Conservation (phyloP, 2,113 vertebrate species). For the Falcunculus frontatus region DNA sequence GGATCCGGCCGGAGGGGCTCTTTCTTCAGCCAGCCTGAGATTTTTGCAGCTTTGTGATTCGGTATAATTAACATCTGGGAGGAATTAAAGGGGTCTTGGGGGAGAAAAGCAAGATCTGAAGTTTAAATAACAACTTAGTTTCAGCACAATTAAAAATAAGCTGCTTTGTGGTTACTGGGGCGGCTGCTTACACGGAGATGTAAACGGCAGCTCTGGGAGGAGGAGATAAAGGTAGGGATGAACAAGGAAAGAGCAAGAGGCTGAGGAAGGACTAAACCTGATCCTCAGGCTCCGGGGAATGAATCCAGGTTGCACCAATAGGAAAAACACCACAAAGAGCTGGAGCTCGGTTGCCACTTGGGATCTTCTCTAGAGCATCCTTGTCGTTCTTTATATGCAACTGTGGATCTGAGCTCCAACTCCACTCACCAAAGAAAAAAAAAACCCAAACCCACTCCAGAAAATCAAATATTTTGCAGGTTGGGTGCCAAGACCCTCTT, state of each 20-base stretch:
- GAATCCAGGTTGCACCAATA: background rate
- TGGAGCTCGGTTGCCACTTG: background rate
- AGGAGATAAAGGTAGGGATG: background rate
- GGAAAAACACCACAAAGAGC: background rate
- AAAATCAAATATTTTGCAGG: background rate
- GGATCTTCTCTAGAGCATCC: background rate
- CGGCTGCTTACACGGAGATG: background rate
- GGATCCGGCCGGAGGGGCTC: background rate
- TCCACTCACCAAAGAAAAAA: background rate
- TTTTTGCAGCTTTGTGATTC: background rate
- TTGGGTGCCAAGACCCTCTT: constrained; percentile 33
- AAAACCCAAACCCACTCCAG: background rate
- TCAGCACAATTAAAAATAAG: constrained; percentile 40
- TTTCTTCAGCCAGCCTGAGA: background rate
- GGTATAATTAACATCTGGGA: constrained; percentile 34
- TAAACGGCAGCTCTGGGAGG: background rate
- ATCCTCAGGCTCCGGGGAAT: background rate
- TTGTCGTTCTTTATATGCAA: background rate
- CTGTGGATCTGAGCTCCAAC: background rate
- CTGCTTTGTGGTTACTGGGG: background rate
- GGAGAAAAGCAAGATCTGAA: constrained; percentile 20
- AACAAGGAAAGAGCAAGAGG: background rate
- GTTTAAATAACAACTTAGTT: constrained; percentile 52
- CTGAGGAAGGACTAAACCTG: background rate
- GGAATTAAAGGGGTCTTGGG: constrained; percentile 51